phyloP scores from a whole-genome alignment of 2,888 invertebrate species.

The Napeogenes inachia region DNA sequence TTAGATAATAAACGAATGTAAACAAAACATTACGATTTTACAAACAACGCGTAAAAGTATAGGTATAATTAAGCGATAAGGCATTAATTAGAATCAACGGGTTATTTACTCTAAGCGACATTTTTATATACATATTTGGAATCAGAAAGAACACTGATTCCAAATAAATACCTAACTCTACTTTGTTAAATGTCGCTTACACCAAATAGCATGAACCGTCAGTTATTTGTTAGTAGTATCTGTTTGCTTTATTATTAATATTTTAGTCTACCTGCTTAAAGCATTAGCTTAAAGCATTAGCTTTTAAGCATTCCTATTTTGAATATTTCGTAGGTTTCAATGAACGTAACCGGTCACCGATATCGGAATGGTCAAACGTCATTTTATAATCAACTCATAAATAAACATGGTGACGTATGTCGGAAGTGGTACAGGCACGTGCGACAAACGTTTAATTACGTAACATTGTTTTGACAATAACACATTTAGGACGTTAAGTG shows the following conservation, averaged over 20 bases:
- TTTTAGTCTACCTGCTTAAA: no score
- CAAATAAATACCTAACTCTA: no score
- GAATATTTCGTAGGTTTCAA: constrained; percentile 67
- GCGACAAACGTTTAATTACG: constrained; percentile 58
- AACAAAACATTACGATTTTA: constrained; percentile 57
- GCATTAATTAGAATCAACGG: no score
- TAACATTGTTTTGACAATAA: constrained; percentile 76
- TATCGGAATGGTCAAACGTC: constrained; percentile 71
- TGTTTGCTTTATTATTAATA: no score
- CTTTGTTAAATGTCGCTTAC: no score
- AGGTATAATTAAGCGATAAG: constrained; percentile 67
- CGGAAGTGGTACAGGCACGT: constrained; percentile 46
- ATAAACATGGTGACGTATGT: constrained; percentile 68
- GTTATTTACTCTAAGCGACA: no score
- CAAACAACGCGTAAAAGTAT: constrained; percentile 69
- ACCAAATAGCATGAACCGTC: no score
- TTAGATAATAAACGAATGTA: constrained; percentile 34
- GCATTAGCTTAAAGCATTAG: no score
- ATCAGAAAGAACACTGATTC: no score
- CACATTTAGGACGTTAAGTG: constrained; percentile 73
- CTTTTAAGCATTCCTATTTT: no score
- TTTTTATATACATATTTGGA: no score
- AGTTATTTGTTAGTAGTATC: no score
- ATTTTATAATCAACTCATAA: constrained; percentile 76
- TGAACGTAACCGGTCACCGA: constrained; percentile 69